A percentile compares a stretch with the other conserved stretches of the same genome.
Conservation (phyloP, 35 echinoderm and acorn worm genomes). For the Stichopus chloronotus region DNA sequence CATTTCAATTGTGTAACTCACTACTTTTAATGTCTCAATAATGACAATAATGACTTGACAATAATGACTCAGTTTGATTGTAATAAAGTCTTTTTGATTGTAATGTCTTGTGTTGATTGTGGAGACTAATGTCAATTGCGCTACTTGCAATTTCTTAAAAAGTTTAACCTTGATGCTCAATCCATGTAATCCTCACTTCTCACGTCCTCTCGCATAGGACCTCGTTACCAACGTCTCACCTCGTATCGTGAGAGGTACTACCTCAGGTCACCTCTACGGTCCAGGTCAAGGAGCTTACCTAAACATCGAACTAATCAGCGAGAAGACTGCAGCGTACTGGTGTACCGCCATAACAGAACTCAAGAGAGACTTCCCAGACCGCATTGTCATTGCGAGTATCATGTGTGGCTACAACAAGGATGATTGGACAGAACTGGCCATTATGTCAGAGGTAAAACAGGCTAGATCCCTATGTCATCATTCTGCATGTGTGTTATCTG, state of each 20-base stretch:
- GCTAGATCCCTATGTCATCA: no score
- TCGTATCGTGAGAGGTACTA: conserved; percentile 94
- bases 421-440: conserved; percentile 89
- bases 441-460: conserved; percentile 87
- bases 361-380: conserved; percentile 83
- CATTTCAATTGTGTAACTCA: no score
- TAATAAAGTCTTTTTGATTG: no score
- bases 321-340: conserved; percentile 98
- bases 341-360: conserved; percentile 85
- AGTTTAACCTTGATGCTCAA: no score
- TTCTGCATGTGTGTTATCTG: no score
- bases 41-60: no score
- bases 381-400: conserved; percentile 86
- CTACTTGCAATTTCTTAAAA: no score
- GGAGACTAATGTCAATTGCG: no score
- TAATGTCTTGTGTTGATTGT: no score
- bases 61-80: no score
- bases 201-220: conserved; percentile 61
- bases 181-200: no score
- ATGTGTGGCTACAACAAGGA: conserved; percentile 99
- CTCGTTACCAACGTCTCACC: conserved; percentile 94
- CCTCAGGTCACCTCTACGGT: conserved; percentile 80
- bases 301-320: conserved; percentile 98
- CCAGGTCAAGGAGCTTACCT: conserved; percentile 97
- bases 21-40: no score